phyloP scores from a whole-genome alignment of 2,888 invertebrate genomes.

The Leucoma salicis region DNA sequence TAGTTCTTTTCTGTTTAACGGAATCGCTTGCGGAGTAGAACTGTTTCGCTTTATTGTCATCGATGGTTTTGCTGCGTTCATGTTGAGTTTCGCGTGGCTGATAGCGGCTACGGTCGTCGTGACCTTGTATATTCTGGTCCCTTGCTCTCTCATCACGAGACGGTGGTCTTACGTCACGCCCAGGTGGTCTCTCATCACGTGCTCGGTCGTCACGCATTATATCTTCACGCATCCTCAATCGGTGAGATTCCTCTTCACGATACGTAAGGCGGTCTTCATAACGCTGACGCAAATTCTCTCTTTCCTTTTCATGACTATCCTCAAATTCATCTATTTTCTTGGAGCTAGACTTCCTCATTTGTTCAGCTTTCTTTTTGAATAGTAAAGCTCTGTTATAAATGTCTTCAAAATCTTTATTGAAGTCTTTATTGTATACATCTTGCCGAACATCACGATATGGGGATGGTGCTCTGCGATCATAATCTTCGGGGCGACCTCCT shows the following conservation, averaged over 20 bases:
- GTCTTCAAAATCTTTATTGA: conserved; percentile 63
- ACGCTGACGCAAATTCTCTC: conserved; percentile 17
- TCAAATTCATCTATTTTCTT: conserved; percentile 28
- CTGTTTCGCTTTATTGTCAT: not conserved
- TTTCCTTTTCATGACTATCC: conserved; percentile 32
- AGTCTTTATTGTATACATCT: conserved; percentile 24
- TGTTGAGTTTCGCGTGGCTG: conserved; percentile 3
- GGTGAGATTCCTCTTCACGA: conserved; percentile 22
- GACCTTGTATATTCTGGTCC: not conserved
- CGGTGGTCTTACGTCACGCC: conserved; percentile 7
- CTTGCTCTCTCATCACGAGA: conserved; percentile 9
- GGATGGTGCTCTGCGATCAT: conserved; percentile 27
- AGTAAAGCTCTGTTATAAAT: conserved; percentile 61
- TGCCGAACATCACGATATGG: conserved; percentile 26
- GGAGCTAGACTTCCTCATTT: conserved; percentile 41
- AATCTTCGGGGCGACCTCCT: conserved; percentile 32
- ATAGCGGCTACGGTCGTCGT: conserved; percentile 4
- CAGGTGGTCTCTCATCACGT: conserved; percentile 5
- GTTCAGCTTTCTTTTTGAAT: conserved; percentile 59
- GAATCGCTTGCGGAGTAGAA: not conserved
- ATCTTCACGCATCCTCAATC: conserved; percentile 10
- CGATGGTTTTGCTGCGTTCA: not conserved
- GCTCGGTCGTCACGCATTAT: conserved; percentile 4
- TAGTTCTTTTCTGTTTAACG: conserved; percentile 50
- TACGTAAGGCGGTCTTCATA: conserved; percentile 21